A percentile compares a stretch with the other conserved stretches of the same genome.
These are phyloP conservation scores for Acyrthosiphon pisum DNA, from an alignment of 1,140 invertebrate genomes.

Conservation along the genomic window DNA sequence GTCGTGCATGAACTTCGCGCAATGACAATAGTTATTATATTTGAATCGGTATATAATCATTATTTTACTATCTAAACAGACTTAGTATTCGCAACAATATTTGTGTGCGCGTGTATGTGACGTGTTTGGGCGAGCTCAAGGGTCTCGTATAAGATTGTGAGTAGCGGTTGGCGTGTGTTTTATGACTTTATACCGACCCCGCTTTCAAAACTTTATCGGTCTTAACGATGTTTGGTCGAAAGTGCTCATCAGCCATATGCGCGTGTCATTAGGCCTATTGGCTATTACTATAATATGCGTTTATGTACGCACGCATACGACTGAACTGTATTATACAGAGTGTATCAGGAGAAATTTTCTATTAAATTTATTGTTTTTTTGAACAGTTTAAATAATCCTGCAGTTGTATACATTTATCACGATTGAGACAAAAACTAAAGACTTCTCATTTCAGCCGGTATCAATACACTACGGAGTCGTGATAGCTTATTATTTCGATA, in stretches of 20 bases:
- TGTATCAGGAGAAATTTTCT: background rate
- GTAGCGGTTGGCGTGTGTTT: slow-evolving; percentile 26
- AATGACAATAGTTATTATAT: background rate
- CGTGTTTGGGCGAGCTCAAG: background rate
- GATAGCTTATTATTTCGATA: background rate
- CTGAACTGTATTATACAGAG: background rate
- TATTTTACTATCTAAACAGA: background rate
- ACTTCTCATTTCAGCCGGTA: background rate
- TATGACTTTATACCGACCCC: background rate
- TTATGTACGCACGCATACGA: background rate
- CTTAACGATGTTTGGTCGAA: background rate
- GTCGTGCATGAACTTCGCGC: background rate
- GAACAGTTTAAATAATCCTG: too few relatives aligned
- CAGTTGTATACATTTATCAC: background rate
- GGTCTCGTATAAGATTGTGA: background rate
- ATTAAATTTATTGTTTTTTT: background rate
- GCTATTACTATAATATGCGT: background rate
- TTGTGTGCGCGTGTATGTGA: background rate
- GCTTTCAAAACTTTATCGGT: background rate
- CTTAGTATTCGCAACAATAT: background rate
- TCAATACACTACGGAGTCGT: background rate
- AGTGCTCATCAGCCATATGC: background rate
- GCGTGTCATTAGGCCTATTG: background rate
- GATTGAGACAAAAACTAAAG: background rate
- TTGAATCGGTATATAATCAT: background rate